phyloP scores from a whole-genome alignment of 2,797 vertebrate species.

The Amphiprion clarkii region DNA sequence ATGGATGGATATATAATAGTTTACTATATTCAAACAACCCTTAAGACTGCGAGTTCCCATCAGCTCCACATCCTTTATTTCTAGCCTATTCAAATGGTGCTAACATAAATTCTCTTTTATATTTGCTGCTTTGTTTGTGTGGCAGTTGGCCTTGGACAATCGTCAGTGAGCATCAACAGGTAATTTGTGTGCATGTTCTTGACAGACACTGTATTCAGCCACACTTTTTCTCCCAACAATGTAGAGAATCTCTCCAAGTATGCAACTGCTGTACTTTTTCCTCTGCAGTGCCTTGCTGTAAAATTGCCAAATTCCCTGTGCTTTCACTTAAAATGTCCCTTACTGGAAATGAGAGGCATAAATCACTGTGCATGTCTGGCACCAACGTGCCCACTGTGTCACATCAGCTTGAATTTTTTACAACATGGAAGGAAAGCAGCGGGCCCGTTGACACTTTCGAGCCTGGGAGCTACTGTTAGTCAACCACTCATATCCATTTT shows the following conservation, averaged over 20 bases:
- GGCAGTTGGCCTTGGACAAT: conserved; percentile 17
- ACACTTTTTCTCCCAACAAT: conserved; percentile 44
- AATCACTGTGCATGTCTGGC: conserved; percentile 71
- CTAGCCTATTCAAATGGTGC: conserved; percentile 40
- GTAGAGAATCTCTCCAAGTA: conserved; percentile 46
- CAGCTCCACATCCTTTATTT: conserved; percentile 73
- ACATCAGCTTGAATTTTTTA: conserved; percentile 83
- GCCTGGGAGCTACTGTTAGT: conserved; percentile 79
- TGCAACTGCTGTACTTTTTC: conserved; percentile 49
- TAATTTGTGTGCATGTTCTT: conserved; percentile 46
- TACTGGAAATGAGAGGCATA: conserved; percentile 79
- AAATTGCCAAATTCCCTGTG: conserved; percentile 69
- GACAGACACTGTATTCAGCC: conserved; percentile 49
- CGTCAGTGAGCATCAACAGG: conserved; percentile 12
- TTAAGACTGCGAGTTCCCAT: conserved; percentile 79
- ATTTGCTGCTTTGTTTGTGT: conserved; percentile 46
- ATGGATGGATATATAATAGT: conserved; percentile 7
- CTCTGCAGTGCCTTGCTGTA: conserved; percentile 51
- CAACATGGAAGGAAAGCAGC: conserved; percentile 72
- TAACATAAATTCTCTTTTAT: conserved; percentile 44
- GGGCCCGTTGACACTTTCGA: conserved; percentile 71
- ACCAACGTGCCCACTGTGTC: conserved; percentile 77
- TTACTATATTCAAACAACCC: conserved; percentile 83
- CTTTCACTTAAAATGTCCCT: conserved; percentile 77
- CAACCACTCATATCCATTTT: conserved; percentile 82